Conservation (phyloP, 1,140 invertebrate genomes). For the Brachionus sp. region DNA sequence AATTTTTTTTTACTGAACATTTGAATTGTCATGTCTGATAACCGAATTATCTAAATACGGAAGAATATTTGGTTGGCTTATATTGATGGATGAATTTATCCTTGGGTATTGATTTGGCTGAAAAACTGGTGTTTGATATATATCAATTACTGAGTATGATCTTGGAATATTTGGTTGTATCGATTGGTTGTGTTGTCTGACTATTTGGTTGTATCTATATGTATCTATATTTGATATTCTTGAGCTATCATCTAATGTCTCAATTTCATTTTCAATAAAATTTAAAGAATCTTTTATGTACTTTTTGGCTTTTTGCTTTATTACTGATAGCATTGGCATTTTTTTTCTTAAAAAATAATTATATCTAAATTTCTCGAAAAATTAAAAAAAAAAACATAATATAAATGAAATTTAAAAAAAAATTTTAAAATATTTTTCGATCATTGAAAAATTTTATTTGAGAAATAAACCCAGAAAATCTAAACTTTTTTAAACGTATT, state of each 20-base stretch:
- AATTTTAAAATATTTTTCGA: no score
- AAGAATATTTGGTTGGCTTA: no score
- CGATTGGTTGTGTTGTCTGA: no score
- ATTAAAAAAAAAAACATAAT: no score
- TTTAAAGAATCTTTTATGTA: not conserved
- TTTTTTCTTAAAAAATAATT: not conserved
- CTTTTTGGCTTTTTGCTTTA: not conserved
- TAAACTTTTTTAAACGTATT: not conserved
- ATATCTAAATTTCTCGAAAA: no score
- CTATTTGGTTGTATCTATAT: no score
- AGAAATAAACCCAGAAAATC: not conserved
- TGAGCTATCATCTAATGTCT: not conserved
- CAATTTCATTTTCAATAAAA: not conserved
- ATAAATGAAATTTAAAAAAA: no score
- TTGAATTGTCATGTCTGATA: no score
- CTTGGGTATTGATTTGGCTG: not conserved
- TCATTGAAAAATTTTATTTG: not conserved
- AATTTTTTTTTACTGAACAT: no score
- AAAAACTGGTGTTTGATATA: not conserved
- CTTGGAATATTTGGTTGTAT: not conserved
- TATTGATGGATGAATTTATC: not conserved
- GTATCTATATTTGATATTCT: not conserved
- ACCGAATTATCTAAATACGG: no score
- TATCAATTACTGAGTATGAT: not conserved
- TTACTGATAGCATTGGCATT: not conserved